Base-by-base conservation (phyloP, 1,140 invertebrate species). In the Macrosteles quadrilineatus region DNA sequence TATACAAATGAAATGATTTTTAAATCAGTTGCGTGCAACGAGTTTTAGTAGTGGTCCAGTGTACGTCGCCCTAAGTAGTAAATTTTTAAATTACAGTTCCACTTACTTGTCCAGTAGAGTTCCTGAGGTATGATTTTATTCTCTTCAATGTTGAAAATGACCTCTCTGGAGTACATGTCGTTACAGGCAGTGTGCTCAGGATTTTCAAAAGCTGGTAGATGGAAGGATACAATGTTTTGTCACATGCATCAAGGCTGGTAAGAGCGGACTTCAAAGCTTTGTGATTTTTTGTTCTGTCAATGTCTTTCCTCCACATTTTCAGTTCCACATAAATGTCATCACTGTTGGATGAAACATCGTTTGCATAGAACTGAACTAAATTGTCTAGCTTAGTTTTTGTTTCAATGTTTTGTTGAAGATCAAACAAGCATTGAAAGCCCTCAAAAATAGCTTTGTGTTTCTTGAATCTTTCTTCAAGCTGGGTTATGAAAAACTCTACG, bases 381-480 rank as follows among this genome's bases (percentile, higher is more conserved):
- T 4, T 55, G 19, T 55, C 50, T 55, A 55, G 19, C 50, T 55
- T 55, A 6, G 50, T 21, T 55, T 55, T 55, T 11, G 19, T 55
- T 55, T 55, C 19, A 55, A 6, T 55, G 9, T 55, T 55, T 55
- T 6, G 50, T 23, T 55, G 6, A 55, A 55, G 21, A 55, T 23
- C 21, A 55, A 55, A 55, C 50, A 55, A 55, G 21, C 50, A 55
- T 23, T 55, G 50, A 55, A 43, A 55, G 50, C 50, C 50, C 23
- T 55, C 50, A 23, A 55, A 55, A 55, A 55, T 55, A 55, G 11
- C 50, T 55, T 55, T 55, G 21, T 55, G 50, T 23, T 55, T 55
- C 19, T 55, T 55, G 50, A 55, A 55, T 55, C 50, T 55, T 11
- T 55, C 50, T 55, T 55, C 50, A 55, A 23, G 50, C 50, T 55